These are phyloP conservation scores for Phyto melanocephala DNA, from an alignment of 2,888 invertebrate genomes.

Conservation along the genomic window DNA sequence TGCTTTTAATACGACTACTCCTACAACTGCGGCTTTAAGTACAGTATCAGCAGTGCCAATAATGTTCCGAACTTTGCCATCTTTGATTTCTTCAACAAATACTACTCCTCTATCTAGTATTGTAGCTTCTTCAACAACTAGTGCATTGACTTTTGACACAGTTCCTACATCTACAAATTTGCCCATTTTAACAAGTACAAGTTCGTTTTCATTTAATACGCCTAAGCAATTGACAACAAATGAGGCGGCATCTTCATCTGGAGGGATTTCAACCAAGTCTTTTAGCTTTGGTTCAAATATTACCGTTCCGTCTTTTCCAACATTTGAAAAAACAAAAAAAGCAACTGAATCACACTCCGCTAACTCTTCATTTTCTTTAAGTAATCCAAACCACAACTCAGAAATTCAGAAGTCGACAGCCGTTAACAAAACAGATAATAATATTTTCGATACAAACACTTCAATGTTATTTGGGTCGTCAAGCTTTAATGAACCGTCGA, in stretches of 20 bases:
- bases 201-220: conserved; percentile 44
- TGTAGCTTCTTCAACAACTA: conserved; percentile 16
- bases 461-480: background rate
- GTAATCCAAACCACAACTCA: background rate
- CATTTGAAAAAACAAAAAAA: conserved; percentile 7
- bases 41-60: background rate
- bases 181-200: background rate
- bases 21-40: background rate
- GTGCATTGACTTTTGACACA: conserved; percentile 9
- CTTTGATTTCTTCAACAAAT: conserved; percentile 1
- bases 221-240: background rate
- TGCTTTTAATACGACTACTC: background rate
- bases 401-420: background rate
- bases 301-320: conserved; percentile 34
- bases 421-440: conserved; percentile 16
- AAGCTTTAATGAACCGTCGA: background rate
- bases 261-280: background rate
- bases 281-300: conserved; percentile 30
- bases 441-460: conserved; percentile 2
- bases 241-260: background rate
- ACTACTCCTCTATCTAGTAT: conserved; percentile 1
- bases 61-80: background rate
- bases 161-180: background rate
- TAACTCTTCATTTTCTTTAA: conserved; percentile 1
- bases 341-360: background rate